Evolutionary conservation across 1,140 invertebrate species (phyloP), one percentile per base, ranked within the genome.

Genomic region (Bombus ignitus): DNA sequence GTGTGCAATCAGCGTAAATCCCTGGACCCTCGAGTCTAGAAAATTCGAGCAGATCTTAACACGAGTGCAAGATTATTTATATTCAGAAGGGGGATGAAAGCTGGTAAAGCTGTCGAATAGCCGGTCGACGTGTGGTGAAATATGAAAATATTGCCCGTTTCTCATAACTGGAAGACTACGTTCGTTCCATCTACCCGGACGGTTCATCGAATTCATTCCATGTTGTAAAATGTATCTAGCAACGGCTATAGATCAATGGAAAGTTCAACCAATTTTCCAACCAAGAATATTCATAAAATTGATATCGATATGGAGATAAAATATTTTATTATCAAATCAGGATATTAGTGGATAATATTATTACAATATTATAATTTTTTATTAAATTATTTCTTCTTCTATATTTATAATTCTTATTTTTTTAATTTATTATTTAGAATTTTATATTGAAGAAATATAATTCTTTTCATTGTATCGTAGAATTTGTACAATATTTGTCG

Each of bases 121-220:
- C 15, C 25, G 3, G 44, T 1, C 13, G n/a, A 18, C 62, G 32
- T n/a, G 25, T n/a, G 25, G 35, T 25, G 44, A 28, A 28, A 28
- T 32, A 57, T 71, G 35, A 81, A 71, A 71, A 39, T 71, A 71
- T 81, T 66, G 65, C 35, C 35, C 44, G 35, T 71, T 57, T 81
- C n/a, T 81, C 66, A 81, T 53, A 57, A 71, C 44, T 53, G 25
- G 3, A 22, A 80, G 78, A 22, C n/a, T 39, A 28, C 35, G 25
- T 12, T 37, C 68, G 22, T 22, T 22, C 35, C 18, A 13, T 28
- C 10, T 22, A 39, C 35, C 66, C 22, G 13, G 32, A 6, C 2
- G 25, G 12, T 25, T 32, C 22, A n/a, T 71, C 25, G 66, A 71
- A 57, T 81, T 71, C 66, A 25, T 81, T 71, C 37, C 47, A 53